phyloP scores from a whole-genome alignment of 2,113 vertebrate species.

The Lethenteron reissneri region DNA sequence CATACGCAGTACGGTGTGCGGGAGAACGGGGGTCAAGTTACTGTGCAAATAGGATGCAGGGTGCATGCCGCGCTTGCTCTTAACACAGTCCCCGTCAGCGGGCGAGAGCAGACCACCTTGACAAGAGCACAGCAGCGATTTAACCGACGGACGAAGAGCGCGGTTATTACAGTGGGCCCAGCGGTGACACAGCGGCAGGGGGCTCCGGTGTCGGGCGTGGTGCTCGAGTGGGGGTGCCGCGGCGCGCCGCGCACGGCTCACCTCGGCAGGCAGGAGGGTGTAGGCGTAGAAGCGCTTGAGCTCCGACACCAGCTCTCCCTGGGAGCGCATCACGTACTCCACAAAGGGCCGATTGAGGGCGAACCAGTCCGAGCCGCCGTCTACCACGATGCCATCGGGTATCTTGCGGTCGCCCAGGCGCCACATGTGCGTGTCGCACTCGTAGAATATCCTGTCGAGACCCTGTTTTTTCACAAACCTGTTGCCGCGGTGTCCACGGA shows the following conservation, averaged over 20 bases:
- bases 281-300: conserved; percentile 92
- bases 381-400: conserved; percentile 68
- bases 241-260: conserved; percentile 17
- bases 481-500: not conserved
- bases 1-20: too few species aligned
- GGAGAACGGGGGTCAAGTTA: too few species aligned
- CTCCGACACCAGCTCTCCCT: conserved; percentile 61
- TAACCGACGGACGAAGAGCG: too few species aligned
- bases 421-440: conserved; percentile 98
- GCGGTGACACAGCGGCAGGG: too few species aligned
- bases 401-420: conserved; percentile 78
- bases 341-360: conserved; percentile 77
- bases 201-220: too few species aligned
- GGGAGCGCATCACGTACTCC: conserved; percentile 72
- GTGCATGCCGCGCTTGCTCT: too few species aligned
- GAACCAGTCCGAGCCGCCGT: conserved; percentile 93
- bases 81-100: too few species aligned
- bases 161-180: too few species aligned
- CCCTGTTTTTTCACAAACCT: conserved; percentile 96
- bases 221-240: too few species aligned
- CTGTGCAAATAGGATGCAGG: too few species aligned
- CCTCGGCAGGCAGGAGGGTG: conserved; percentile 80
- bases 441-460: conserved; percentile 73
- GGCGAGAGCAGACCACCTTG: too few species aligned
- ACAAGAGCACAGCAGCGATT: too few species aligned